phyloP scores from a whole-genome alignment of 2,113 vertebrate species.

The Oenanthe oenanthe region DNA sequence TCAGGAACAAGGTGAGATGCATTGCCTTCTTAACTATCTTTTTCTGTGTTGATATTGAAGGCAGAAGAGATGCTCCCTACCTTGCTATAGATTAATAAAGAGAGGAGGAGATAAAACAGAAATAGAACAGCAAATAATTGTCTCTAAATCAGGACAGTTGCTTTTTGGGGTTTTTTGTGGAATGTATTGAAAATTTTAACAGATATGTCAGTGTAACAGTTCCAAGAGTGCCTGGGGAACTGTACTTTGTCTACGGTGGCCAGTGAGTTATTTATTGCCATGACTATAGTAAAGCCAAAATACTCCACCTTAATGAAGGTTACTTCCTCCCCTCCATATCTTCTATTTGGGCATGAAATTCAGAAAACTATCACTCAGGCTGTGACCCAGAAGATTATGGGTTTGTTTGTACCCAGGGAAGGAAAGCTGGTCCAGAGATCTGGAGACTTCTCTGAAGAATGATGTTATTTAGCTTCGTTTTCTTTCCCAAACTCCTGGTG shows the following conservation, averaged over 20 bases:
- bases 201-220: not conserved
- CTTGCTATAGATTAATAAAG: not conserved
- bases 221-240: not conserved
- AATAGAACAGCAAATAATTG: not conserved
- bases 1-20: not conserved
- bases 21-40: not conserved
- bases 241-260: not conserved
- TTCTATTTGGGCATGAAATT: not conserved
- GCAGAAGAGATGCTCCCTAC: not conserved
- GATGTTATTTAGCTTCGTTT: not conserved
- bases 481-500: not conserved
- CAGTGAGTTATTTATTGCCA: not conserved
- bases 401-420: not conserved
- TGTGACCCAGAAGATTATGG: not conserved
- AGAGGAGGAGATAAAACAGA: not conserved
- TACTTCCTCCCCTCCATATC: not conserved
- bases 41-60: not conserved
- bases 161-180: not conserved
- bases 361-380: not conserved
- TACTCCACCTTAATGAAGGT: not conserved
- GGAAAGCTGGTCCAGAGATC: not conserved
- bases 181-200: not conserved
- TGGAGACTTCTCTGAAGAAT: not conserved
- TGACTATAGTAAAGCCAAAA: not conserved
- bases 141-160: not conserved